Conservation (phyloP, 2,113 vertebrate genomes). For the Xiphorhynchus elegans region DNA sequence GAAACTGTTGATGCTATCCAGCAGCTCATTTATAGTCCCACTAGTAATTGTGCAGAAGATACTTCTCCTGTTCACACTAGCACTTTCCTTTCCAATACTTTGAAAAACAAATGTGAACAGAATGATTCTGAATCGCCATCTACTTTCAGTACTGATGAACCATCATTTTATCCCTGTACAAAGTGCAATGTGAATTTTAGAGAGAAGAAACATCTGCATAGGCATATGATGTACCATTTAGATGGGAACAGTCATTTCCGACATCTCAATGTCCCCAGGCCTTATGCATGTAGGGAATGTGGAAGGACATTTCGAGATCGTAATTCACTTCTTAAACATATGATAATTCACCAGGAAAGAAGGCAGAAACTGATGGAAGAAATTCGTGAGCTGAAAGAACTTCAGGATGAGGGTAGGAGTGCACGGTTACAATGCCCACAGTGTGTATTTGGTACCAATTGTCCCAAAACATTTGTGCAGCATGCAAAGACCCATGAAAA, state of each 20-base stretch:
- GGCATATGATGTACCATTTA: conserved; percentile 98
- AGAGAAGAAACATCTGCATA: conserved; percentile 92
- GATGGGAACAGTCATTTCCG: conserved; percentile 92
- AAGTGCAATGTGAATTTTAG: conserved; percentile 94
- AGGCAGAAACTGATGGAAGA: conserved; percentile 88
- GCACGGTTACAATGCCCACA: conserved; percentile 81
- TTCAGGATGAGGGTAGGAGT: conserved; percentile 82
- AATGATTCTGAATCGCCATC: conserved; percentile 80
- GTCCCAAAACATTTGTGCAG: conserved; percentile 87
- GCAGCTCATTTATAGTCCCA: conserved; percentile 81
- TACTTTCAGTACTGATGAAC: conserved; percentile 85
- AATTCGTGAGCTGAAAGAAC: conserved; percentile 88
- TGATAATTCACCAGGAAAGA: conserved; percentile 93
- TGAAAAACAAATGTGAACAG: conserved; percentile 84
- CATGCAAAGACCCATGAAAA: conserved; percentile 87
- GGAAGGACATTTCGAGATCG: conserved; percentile 93
- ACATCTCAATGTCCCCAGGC: conserved; percentile 84
- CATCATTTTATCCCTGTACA: conserved; percentile 89
- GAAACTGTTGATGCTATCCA: conserved; percentile 81
- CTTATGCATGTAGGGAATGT: conserved; percentile 92
- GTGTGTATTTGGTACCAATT: conserved; percentile 85
- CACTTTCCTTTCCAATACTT: conserved; percentile 77
- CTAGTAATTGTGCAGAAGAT: conserved; percentile 81
- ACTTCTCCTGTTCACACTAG: conserved; percentile 83
- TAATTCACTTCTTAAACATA: conserved; percentile 89